phyloP scores from a whole-genome alignment of 2,888 invertebrate genomes.

The Gymnosoma rotundatum region DNA sequence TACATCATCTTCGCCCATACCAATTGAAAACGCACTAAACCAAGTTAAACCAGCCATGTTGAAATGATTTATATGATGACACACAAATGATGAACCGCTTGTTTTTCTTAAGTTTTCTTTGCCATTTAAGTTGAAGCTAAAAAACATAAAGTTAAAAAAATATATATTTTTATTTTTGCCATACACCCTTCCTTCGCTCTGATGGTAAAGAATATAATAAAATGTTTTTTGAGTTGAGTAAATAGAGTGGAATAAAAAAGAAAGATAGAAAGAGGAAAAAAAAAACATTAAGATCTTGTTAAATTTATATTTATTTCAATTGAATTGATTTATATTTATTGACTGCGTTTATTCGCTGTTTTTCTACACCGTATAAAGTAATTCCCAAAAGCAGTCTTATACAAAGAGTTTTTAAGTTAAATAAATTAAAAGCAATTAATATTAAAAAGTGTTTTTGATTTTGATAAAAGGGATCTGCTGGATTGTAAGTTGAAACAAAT shows the following conservation, averaged over 20 bases:
- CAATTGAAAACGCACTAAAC: background rate
- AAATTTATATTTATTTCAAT: slow-evolving; percentile 62
- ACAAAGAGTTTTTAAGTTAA: background rate
- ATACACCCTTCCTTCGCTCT: too few relatives aligned
- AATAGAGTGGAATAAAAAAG: background rate
- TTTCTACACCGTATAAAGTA: background rate
- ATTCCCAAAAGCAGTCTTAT: too few relatives aligned
- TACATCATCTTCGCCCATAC: slow-evolving; percentile 5
- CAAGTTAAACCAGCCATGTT: slow-evolving; percentile 35
- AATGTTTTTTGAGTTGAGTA: slow-evolving; percentile 16
- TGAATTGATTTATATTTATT: slow-evolving; percentile 55
- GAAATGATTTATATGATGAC: slow-evolving; percentile 67
- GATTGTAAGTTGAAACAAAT: background rate
- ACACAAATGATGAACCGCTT: slow-evolving; percentile 58
- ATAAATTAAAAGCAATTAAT: slow-evolving; percentile 18
- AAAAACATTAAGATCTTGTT: slow-evolving; percentile 41
- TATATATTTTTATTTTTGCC: background rate
- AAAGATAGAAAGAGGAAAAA: background rate
- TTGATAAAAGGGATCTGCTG: background rate
- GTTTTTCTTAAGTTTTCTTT: slow-evolving; percentile 45
- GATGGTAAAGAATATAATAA: slow-evolving; percentile 37
- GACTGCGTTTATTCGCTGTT: background rate
- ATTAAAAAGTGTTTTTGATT: background rate
- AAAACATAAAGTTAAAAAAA: slow-evolving; percentile 23
- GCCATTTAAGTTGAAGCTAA: background rate